phyloP scores from a whole-genome alignment of 2,888 invertebrate species.

The Melipona bicolor region DNA sequence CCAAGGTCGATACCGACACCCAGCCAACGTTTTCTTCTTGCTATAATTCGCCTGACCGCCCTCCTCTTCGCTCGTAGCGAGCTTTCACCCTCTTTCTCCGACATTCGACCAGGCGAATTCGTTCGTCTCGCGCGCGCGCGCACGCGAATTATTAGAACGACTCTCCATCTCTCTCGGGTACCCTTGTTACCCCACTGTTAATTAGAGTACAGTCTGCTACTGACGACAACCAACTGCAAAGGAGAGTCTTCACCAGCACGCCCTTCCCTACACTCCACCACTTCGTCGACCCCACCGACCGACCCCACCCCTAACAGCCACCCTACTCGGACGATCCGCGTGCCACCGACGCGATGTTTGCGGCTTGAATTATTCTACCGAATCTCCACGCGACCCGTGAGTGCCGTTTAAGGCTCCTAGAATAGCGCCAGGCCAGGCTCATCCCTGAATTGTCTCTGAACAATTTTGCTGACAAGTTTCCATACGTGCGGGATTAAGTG shows the following conservation, averaged over 20 bases:
- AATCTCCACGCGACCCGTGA: conserved; percentile 60
- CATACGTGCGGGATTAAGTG: not conserved
- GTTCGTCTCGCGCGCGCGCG: conserved; percentile 53
- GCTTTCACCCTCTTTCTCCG: conserved; percentile 23
- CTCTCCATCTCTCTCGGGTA: conserved; percentile 72
- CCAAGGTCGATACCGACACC: conserved; percentile 42
- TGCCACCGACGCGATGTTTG: conserved; percentile 71
- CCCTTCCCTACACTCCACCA: conserved; percentile 44
- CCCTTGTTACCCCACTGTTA: conserved; percentile 76
- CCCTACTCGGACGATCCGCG: conserved; percentile 61
- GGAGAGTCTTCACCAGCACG: conserved; percentile 68
- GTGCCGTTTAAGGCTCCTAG: conserved; percentile 48
- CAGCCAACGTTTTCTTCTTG: conserved; percentile 16
- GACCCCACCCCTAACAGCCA: not conserved
- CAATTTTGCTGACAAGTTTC: not conserved
- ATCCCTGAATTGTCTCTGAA: conserved; percentile 1
- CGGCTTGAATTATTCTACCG: conserved; percentile 74
- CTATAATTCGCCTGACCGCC: not conserved
- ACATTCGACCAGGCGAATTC: conserved; percentile 1
- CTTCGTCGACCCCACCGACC: conserved; percentile 52
- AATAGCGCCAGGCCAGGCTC: conserved; percentile 13
- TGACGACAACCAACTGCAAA: conserved; percentile 77
- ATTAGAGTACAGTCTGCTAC: conserved; percentile 80
- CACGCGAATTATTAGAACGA: conserved; percentile 75
- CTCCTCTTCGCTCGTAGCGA: not conserved